Evolutionary conservation across 2,113 vertebrate species (phyloP).

Genomic region (Oryzias celebensis): DNA sequence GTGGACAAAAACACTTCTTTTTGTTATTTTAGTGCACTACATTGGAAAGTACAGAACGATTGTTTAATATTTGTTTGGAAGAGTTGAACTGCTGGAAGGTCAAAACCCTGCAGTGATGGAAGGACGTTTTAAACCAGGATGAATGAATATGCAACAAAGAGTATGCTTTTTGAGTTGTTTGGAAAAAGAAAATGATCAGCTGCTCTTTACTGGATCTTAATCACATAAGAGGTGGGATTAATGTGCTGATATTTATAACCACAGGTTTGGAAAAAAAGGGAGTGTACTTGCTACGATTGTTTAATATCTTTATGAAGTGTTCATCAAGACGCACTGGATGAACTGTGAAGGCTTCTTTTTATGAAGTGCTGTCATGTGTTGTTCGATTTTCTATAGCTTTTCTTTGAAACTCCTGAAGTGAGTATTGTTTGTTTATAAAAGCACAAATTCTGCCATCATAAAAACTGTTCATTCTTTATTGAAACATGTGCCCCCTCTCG

Average conservation of each 20-base stretch:
- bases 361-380: neutral
- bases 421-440: slow-evolving; percentile 39
- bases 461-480: neutral
- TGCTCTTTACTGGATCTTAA: neutral
- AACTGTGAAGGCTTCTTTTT: slow-evolving; percentile 5
- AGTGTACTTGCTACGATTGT: neutral
- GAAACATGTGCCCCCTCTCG: neutral
- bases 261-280: neutral
- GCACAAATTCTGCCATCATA: slow-evolving; percentile 12
- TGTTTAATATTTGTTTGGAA: no score
- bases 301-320: neutral
- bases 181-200: neutral
- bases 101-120: no score
- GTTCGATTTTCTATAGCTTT: slow-evolving; percentile 16
- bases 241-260: neutral
- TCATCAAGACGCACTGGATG: neutral
- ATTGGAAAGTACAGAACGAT: no score
- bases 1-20: no score
- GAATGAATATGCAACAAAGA: neutral
- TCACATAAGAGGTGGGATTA: neutral
- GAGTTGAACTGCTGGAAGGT: no score
- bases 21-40: no score
- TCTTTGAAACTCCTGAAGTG: slow-evolving; percentile 21
- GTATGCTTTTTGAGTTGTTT: neutral
- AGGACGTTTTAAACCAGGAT: neutral